Conservation (phyloP, 2,797 vertebrate genomes). For the Alouatta caraya region DNA sequence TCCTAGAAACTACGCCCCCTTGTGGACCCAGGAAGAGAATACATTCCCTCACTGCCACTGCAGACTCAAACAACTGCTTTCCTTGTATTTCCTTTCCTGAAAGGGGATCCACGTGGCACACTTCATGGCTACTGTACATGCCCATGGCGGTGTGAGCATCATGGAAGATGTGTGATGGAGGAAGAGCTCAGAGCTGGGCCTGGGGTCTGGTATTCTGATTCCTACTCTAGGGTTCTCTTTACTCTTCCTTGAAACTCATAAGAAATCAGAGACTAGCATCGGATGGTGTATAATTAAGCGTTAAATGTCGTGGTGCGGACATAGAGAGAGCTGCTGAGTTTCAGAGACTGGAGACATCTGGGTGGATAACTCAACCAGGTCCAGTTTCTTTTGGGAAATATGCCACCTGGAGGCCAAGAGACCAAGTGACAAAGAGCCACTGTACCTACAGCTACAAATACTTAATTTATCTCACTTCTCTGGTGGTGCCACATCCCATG, state of each 20-base stretch:
- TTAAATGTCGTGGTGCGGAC: background rate
- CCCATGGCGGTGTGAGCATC: background rate
- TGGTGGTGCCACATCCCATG: background rate
- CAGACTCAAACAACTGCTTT: background rate
- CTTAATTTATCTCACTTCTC: background rate
- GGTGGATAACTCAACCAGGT: background rate
- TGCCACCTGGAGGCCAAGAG: background rate
- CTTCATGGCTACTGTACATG: rapidly evolving
- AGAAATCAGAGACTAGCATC: background rate
- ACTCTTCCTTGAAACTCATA: background rate
- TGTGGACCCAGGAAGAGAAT: too few relatives aligned
- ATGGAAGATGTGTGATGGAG: background rate
- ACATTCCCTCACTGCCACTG: too few relatives aligned
- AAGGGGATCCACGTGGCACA: rapidly evolving
- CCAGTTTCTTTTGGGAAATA: background rate
- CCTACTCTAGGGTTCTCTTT: background rate
- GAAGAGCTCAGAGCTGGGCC: background rate
- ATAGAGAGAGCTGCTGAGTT: background rate
- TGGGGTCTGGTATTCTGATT: background rate
- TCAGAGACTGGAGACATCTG: background rate
- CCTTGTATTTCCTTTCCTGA: background rate
- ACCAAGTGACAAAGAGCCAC: background rate
- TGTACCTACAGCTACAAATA: background rate
- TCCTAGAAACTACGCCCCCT: too few relatives aligned
- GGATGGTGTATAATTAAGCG: background rate